Base-by-base conservation (phyloP, 1,140 invertebrate species). In the Caenorhabditis latens region DNA sequence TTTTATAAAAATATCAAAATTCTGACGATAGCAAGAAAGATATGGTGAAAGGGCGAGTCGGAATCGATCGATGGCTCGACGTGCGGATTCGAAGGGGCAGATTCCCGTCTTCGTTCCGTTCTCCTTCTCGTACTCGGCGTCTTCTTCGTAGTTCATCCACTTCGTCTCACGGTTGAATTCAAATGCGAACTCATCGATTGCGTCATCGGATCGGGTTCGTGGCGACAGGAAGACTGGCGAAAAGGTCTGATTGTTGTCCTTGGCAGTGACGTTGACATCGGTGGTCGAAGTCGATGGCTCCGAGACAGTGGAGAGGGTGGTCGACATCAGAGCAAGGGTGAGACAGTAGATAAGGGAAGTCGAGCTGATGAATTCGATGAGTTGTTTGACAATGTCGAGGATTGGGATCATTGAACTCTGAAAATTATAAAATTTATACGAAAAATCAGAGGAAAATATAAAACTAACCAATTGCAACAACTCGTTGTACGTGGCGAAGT, bases 401-500 rank as follows among this genome's bases (percentile, higher is more conserved):
- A 79, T 79, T 32, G 71, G 71, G 13, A 79, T n/a, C 71, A 79
- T 21, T 79, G 71, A 79, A 13, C 46, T 53, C 71, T 79, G 46
- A 50, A 79, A 79, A 79, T 46, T 19, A 16, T 46, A 24, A 43
- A 79, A 79, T 13, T 8, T 9, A 67, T 40, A 75, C 16, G 9
- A 9, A 2, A 5, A 19, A 40, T 46, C n/a, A 2, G 9, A 32
- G 8, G 32, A 71, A 86, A 46, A 46, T 32, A 21, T 11, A 32
- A 13, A 50, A 14, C 53, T 84, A 32, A 46, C 61, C 24, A 84
- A 71, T n/a, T 82, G 85, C n/a, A 65, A 46, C 1, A 84, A 32
- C 32, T 89, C 89, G 53, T 88, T 88, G 67, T 89, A 89, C 13
- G 89, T 89, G 40, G 67, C 53, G 16, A 87, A 84, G 13, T 82